phyloP scores from a whole-genome alignment of 2,797 vertebrate species.

The Ctenosaura bakeri region DNA sequence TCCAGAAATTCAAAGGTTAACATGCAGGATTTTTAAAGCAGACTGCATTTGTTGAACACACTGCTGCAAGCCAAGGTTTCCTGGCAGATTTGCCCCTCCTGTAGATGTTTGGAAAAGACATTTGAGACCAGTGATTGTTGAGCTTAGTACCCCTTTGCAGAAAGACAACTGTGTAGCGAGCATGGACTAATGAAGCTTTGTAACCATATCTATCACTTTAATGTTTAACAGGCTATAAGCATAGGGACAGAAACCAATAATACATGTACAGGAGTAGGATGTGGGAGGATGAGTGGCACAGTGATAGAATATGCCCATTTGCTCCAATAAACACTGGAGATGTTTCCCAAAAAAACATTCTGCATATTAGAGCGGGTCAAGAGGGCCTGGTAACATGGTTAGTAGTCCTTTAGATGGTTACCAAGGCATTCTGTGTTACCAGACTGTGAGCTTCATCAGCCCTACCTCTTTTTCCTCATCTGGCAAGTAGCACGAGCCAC shows the following conservation, averaged over 20 bases:
- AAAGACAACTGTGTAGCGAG: neutral
- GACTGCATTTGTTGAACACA: neutral
- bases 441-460: too few relatives aligned
- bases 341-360: neutral
- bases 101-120: neutral
- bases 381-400: neutral
- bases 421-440: neutral
- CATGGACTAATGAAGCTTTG: too few relatives aligned
- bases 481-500: neutral
- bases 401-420: neutral
- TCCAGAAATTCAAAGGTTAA: slow-evolving; percentile 9
- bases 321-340: neutral
- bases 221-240: slow-evolving; percentile 5
- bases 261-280: neutral
- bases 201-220: neutral
- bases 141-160: neutral
- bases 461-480: neutral
- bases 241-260: neutral
- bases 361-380: neutral
- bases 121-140: neutral
- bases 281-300: neutral
- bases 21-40: neutral
- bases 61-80: neutral
- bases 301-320: neutral
- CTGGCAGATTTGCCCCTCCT: neutral